phyloP scores from a whole-genome alignment of 1,140 invertebrate genomes.

The Microplitis mediator region DNA sequence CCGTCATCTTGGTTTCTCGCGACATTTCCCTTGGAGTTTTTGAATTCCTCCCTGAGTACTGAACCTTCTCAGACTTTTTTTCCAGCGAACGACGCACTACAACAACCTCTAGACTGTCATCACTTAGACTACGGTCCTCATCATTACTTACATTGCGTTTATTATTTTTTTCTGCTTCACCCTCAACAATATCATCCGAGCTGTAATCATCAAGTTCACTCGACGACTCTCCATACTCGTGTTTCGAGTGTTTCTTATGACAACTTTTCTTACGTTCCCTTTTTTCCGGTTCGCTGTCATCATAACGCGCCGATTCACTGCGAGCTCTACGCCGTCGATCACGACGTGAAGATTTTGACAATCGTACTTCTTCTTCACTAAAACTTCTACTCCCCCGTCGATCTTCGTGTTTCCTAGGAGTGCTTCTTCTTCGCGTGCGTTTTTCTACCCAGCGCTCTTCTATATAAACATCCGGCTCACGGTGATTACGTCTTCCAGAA shows the following conservation, averaged over 20 bases:
- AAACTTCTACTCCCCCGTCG: slow-evolving; percentile 54
- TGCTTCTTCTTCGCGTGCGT: slow-evolving; percentile 46
- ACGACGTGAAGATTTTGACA: slow-evolving; percentile 47
- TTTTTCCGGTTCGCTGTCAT: slow-evolving; percentile 22
- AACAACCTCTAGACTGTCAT: slow-evolving; percentile 57
- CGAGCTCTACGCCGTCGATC: slow-evolving; percentile 47
- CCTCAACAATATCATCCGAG: slow-evolving; percentile 16
- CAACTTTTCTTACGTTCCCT: slow-evolving; percentile 31
- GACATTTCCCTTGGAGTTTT: slow-evolving; percentile 46
- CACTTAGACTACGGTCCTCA: slow-evolving; percentile 42
- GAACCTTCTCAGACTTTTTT: slow-evolving; percentile 51
- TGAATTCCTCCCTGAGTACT: slow-evolving; percentile 45
- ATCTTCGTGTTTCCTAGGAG: slow-evolving; percentile 38
- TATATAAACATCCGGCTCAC: slow-evolving; percentile 49
- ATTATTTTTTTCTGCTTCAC: slow-evolving; percentile 18
- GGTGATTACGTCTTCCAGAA: slow-evolving; percentile 28
- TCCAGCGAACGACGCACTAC: slow-evolving; percentile 52
- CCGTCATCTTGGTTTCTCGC: slow-evolving; percentile 40
- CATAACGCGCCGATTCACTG: slow-evolving; percentile 55
- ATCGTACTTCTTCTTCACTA: slow-evolving; percentile 56
- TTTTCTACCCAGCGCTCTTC: slow-evolving; percentile 56
- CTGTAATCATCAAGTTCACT: slow-evolving; percentile 38
- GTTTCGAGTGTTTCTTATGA: slow-evolving; percentile 36
- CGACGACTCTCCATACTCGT: slow-evolving; percentile 44
- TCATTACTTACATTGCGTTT: slow-evolving; percentile 1